Percentiles rank a stretch among this genome's conserved stretches.
Evolutionary conservation across 2,888 invertebrate species (phyloP).

Genomic region (Meteorus colon): DNA sequence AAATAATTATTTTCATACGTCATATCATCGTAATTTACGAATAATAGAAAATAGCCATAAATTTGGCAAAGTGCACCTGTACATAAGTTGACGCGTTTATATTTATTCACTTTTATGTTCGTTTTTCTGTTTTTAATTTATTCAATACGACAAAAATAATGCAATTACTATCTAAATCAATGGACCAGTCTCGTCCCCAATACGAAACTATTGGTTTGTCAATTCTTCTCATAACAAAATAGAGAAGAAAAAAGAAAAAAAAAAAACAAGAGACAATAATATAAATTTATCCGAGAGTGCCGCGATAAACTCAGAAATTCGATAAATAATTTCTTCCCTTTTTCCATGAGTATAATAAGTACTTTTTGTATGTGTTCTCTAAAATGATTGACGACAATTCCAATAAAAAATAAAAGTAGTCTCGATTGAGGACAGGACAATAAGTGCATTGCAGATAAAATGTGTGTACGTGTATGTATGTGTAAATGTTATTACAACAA

Average conservation of each 20-base stretch:
- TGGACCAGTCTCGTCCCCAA: neutral
- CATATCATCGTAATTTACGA: constrained; percentile 38
- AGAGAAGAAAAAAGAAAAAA: neutral
- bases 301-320: constrained; percentile 44
- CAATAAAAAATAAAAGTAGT: neutral
- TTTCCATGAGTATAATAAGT: constrained; percentile 35
- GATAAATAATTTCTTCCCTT: constrained; percentile 27
- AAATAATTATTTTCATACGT: constrained; percentile 41
- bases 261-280: constrained; percentile 31
- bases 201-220: constrained; percentile 1
- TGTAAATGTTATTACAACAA: constrained; percentile 14
- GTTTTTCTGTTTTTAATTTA: constrained; percentile 3
- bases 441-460: neutral
- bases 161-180: constrained; percentile 21
- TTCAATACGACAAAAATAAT: constrained; percentile 14
- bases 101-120: constrained; percentile 15
- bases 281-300: constrained; percentile 47
- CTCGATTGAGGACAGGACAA: constrained; percentile 12
- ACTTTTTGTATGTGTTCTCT: constrained; percentile 26
- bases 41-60: constrained; percentile 33
- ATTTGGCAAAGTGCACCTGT: constrained; percentile 39
- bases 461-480: neutral
- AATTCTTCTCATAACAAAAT: constrained; percentile 4
- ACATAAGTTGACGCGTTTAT: constrained; percentile 34
- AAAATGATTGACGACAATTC: neutral